phyloP scores from a whole-genome alignment of 37 sponge, comb jelly and placozoan genomes.

The Beroe ovata region DNA sequence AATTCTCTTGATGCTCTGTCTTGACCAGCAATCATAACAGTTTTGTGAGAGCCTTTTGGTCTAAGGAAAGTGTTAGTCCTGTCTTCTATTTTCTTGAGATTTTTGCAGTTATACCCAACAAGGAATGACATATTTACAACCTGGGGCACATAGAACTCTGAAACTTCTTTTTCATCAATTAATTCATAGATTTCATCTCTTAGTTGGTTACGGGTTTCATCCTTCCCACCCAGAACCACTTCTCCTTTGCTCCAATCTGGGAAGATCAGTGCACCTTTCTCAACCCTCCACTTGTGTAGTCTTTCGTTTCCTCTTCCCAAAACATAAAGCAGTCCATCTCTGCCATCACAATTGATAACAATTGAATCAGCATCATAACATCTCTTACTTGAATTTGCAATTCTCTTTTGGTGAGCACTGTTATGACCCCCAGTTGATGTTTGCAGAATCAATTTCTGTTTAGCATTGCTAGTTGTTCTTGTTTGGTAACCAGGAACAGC shows the following conservation, averaged over 20 bases:
- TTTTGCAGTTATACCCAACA: conserved; percentile 51
- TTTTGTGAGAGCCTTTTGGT: conserved; percentile 61
- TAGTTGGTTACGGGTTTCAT: conserved; percentile 14
- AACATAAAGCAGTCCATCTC: conserved; percentile 46
- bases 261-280: conserved; percentile 32
- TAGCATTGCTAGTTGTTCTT: conserved; percentile 14
- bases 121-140: conserved; percentile 59
- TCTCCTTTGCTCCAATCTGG: conserved; percentile 64
- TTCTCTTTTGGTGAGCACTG: conserved; percentile 31
- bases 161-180: conserved; percentile 61
- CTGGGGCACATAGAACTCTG: conserved; percentile 65
- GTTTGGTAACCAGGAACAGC: conserved; percentile 22
- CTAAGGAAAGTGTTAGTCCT: conserved; percentile 26
- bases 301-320: conserved; percentile 42
- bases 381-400: conserved; percentile 21
- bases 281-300: conserved; percentile 30
- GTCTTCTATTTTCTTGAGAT: conserved; percentile 63
- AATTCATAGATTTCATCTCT: conserved; percentile 29
- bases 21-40: conserved; percentile 39
- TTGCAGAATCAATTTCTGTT: conserved; percentile 45
- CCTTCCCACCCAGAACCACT: conserved; percentile 19
- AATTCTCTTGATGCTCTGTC: conserved; percentile 43
- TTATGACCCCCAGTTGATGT: conserved; percentile 26
- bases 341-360: conserved; percentile 31
- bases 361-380: conserved; percentile 48